Evolutionary conservation across 2,888 invertebrate species (phyloP), one percentile per base, ranked within the genome.

Genomic region (Chrysolina haemoptera): DNA sequence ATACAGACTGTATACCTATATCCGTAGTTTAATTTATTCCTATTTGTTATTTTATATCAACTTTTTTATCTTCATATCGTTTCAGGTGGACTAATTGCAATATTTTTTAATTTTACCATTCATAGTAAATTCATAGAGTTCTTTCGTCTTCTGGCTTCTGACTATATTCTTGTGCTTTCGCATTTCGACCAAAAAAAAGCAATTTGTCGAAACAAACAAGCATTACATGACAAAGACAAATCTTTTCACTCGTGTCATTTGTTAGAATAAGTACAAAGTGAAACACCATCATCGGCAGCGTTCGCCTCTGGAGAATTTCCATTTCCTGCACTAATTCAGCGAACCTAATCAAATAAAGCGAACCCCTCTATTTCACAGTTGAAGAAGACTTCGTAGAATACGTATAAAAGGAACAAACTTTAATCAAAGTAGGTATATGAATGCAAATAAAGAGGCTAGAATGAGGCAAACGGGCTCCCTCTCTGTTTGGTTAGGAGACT

Each of bases 401-500:
- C 67, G 67, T 53, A 67, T 67, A 67, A 67, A 70, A 74, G 67
- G 71, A 75, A 73, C 71, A 70, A 74, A 75, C 73, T 78, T 76
- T 74, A 76, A 78, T 76, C 76, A 74, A 71, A 76, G 78, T 71
- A 70, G 74, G 69, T 71, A 75, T 71, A 75, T 71, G 62, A 74
- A 73, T 68, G 74, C 73, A 76, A 76, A 78, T 76, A 78, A 78
- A 76, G 74, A 74, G 67, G 70, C 77, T 68, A 63, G 59, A 73
- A 64, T 72, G 68, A 64, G 68, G 66, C 43, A 35, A 66, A 43
- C 50, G 55, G 62, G 73, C 71, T 71, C 77, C 71, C 71, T 77
- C 71, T 77, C 71, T 76, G 73, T 78, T 78, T 78, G 76, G 73
- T 68, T 69, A 76, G 79, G 81, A 82, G 83, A 65, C 69, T 83